Evolutionary conservation across 2,113 vertebrate genomes (phyloP).

Genomic region (Aptenodytes forsteri): DNA sequence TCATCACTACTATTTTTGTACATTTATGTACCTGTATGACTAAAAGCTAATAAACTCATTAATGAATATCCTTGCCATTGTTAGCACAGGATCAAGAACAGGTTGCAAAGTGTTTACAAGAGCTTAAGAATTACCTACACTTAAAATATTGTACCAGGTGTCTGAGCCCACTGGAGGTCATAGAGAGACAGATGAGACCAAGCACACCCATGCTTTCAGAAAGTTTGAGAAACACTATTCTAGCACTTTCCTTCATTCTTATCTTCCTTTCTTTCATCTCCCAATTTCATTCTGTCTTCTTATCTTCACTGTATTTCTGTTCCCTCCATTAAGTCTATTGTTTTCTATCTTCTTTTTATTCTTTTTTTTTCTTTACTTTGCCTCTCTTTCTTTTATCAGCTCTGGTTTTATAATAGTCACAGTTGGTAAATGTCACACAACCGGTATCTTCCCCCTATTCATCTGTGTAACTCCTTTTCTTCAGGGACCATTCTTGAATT

Average conservation of each 20-base stretch:
- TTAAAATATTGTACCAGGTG: background rate
- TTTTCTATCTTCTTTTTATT: background rate
- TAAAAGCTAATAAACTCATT: background rate
- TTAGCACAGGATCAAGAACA: background rate
- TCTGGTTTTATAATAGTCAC: background rate
- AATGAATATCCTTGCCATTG: background rate
- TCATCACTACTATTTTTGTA: background rate
- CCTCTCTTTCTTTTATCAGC: background rate
- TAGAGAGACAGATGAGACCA: background rate
- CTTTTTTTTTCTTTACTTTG: background rate
- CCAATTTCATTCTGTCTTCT: constrained; percentile 15
- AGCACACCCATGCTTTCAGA: background rate
- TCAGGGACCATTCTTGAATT: background rate
- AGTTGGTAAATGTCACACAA: background rate
- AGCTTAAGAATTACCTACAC: background rate
- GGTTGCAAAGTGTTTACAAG: background rate
- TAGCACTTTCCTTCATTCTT: background rate
- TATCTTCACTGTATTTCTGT: constrained; percentile 15
- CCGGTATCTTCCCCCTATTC: background rate
- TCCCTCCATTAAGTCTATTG: background rate
- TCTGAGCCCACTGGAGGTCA: background rate
- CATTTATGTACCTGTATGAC: background rate
- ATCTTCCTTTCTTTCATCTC: constrained; percentile 9
- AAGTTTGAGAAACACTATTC: background rate
- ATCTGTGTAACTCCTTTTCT: background rate